Percentiles rank a stretch among this genome's conserved stretches.
phyloP scores from a whole-genome alignment of 2,888 invertebrate genomes.

The Drosophila rellima region DNA sequence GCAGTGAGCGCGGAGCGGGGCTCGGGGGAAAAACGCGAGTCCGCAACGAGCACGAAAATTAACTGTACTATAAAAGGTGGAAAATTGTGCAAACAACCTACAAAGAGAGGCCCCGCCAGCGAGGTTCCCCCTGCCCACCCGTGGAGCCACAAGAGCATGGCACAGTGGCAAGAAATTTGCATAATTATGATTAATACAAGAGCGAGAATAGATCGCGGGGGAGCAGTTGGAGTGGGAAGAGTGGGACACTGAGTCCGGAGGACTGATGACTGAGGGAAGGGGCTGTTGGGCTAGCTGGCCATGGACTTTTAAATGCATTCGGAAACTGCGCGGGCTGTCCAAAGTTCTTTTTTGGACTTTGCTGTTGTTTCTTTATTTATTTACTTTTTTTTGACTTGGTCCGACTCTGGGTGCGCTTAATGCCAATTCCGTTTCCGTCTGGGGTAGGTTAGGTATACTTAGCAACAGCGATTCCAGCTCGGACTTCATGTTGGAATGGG shows the following conservation, averaged over 20 bases:
- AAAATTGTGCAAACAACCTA: slow-evolving; percentile 82
- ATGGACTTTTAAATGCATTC: slow-evolving; percentile 58
- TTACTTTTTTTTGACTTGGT: not conserved
- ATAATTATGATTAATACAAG: slow-evolving; percentile 83
- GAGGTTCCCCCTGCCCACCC: slow-evolving; percentile 1
- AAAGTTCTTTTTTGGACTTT: slow-evolving; percentile 18
- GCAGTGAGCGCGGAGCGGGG: slow-evolving; percentile 6
- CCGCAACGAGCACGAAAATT: slow-evolving; percentile 75
- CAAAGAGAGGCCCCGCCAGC: slow-evolving; percentile 36
- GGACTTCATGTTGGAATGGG: slow-evolving; percentile 41
- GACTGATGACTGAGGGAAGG: too few species aligned
- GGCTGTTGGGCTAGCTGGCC: not conserved
- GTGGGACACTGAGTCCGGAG: too few species aligned
- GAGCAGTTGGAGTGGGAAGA: not conserved
- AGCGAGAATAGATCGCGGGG: slow-evolving; percentile 12
- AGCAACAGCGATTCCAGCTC: slow-evolving; percentile 9
- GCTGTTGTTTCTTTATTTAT: not conserved
- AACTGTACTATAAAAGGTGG: slow-evolving; percentile 83
- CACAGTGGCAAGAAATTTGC: slow-evolving; percentile 70
- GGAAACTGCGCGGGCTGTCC: slow-evolving; percentile 55
- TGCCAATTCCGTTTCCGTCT: slow-evolving; percentile 46
- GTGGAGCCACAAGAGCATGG: slow-evolving; percentile 17
- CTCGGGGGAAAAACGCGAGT: slow-evolving; percentile 38
- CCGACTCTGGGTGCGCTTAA: slow-evolving; percentile 10
- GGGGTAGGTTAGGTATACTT: slow-evolving; percentile 5